phyloP scores from a whole-genome alignment of 2,113 vertebrate species.

The Genyomyrus donnyi region DNA sequence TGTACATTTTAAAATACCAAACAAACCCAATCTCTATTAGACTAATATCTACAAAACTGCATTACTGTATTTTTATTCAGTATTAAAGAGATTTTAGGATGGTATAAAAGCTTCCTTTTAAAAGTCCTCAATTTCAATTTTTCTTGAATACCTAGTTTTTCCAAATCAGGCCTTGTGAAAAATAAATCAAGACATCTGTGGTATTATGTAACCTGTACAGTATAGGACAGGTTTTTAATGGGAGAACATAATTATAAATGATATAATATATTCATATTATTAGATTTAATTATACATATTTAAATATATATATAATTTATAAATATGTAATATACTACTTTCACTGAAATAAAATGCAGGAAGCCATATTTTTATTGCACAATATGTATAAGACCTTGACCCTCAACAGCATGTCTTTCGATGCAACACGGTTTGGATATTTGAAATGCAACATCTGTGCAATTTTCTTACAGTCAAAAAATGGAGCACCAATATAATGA shows the following conservation, averaged over 20 bases:
- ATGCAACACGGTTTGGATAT: background rate
- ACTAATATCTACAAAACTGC: constrained; percentile 71
- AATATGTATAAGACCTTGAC: constrained; percentile 22
- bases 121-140: constrained; percentile 15
- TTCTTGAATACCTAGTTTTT: background rate
- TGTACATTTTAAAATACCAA: constrained; percentile 25
- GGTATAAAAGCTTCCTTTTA: constrained; percentile 58
- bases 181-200: constrained; percentile 30
- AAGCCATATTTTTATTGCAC: constrained; percentile 5
- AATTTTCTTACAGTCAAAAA: background rate
- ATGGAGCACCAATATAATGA: background rate
- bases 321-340: background rate
- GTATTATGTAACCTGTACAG: constrained; percentile 37
- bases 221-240: constrained; percentile 21
- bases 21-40: constrained; percentile 38
- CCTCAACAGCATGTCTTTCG: background rate
- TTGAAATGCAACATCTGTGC: background rate
- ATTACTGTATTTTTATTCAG: constrained; percentile 64
- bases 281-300: constrained; percentile 1
- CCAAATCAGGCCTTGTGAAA: constrained; percentile 11
- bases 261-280: background rate
- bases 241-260: background rate
- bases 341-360: constrained; percentile 6
- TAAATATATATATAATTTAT: background rate
- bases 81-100: constrained; percentile 64